These are phyloP conservation scores for Hypolimnas misippus DNA, from an alignment of 2,888 invertebrate species.

Conservation along the genomic window DNA sequence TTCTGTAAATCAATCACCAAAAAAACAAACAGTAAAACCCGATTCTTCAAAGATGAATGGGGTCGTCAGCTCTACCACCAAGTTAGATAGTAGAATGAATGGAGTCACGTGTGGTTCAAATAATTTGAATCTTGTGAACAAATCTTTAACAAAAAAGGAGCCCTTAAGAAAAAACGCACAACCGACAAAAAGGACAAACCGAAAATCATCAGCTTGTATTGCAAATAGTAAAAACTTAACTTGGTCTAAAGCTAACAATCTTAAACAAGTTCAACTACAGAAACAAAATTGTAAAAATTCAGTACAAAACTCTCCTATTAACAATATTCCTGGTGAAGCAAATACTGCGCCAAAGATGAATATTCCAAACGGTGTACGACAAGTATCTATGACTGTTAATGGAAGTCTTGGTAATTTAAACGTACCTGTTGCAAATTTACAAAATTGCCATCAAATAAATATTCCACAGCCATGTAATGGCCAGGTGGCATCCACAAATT, in stretches of 20 bases:
- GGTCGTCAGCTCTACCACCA: constrained; percentile 75
- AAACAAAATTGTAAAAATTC: constrained; percentile 72
- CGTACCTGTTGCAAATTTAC: constrained; percentile 70
- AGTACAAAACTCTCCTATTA: constrained; percentile 50
- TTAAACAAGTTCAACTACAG: constrained; percentile 75
- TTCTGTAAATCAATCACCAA: constrained; percentile 56
- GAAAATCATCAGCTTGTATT: constrained; percentile 77
- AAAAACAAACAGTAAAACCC: constrained; percentile 58
- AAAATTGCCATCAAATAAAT: constrained; percentile 76
- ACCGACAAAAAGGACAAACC: constrained; percentile 67
- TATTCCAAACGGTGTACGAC: constrained; percentile 72
- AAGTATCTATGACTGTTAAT: constrained; percentile 71
- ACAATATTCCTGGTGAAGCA: constrained; percentile 58
- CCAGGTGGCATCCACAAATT: constrained; percentile 67
- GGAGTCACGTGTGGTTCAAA: constrained; percentile 78
- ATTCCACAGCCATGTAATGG: constrained; percentile 72
- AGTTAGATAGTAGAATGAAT: constrained; percentile 76
- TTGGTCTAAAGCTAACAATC: constrained; percentile 78
- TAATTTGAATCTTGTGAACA: constrained; percentile 66
- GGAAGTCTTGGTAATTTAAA: constrained; percentile 68
- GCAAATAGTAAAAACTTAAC: constrained; percentile 78
- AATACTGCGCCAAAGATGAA: constrained; percentile 73
- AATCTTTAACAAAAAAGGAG: constrained; percentile 65
- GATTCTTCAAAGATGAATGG: constrained; percentile 64
- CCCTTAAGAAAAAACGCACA: constrained; percentile 57